Percentiles rank a stretch among this genome's conserved stretches.
Conservation (phyloP, 2,797 vertebrate genomes). For the Geotrypetes seraphini region DNA sequence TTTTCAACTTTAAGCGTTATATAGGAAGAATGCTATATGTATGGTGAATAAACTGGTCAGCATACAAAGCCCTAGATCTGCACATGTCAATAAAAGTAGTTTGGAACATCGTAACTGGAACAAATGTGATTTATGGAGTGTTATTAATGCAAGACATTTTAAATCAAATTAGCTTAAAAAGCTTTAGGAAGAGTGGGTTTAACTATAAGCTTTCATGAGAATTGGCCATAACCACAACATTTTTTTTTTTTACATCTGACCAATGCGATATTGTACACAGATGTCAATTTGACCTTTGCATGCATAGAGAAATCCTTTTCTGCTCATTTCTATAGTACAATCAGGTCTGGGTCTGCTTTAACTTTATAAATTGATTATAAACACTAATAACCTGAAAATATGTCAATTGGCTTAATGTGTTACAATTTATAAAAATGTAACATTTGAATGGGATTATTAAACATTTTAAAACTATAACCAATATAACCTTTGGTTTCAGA, state of each 20-base stretch:
- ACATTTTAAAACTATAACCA: too few relatives aligned
- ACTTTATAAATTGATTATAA: too few relatives aligned
- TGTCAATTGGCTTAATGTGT: too few relatives aligned
- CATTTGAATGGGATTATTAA: too few relatives aligned
- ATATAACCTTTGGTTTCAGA: too few relatives aligned
- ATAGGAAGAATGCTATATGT: conserved; percentile 15
- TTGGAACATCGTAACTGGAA: conserved; percentile 5
- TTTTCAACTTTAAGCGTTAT: conserved; percentile 27
- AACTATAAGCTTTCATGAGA: conserved; percentile 45
- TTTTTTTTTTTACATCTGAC: conserved; percentile 50
- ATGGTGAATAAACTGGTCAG: conserved; percentile 26
- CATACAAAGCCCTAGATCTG: conserved; percentile 21
- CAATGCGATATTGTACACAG: conserved; percentile 55
- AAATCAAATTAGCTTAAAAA: conserved; percentile 16
- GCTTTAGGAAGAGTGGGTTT: conserved; percentile 31
- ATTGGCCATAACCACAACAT: conserved; percentile 58
- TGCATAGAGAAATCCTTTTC: conserved; percentile 4
- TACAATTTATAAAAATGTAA: too few relatives aligned
- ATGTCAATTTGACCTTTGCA: conserved; percentile 43
- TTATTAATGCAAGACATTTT: conserved; percentile 6
- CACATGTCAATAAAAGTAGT: conserved; percentile 15
- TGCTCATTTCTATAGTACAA: conserved; percentile 1
- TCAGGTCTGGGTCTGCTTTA: conserved; percentile 12
- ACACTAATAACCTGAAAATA: too few relatives aligned
- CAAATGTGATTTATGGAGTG: conserved; percentile 26